These are phyloP conservation scores for Eumerus sabulonum DNA, from an alignment of 2,888 invertebrate genomes.

Conservation along the genomic window DNA sequence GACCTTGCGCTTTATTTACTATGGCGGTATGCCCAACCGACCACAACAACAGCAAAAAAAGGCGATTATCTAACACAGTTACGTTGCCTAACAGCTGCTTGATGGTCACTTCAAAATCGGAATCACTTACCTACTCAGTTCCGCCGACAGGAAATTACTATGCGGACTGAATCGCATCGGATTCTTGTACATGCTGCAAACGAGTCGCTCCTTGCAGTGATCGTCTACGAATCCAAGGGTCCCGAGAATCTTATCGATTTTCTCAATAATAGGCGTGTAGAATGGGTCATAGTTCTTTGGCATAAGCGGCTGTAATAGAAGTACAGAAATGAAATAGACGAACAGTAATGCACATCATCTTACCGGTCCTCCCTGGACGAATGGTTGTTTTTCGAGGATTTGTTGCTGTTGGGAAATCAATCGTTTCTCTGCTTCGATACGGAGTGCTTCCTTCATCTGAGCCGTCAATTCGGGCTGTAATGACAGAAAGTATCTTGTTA, in stretches of 20 bases:
- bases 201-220: conserved; percentile 87
- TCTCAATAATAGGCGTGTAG: conserved; percentile 89
- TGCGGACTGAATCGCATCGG: conserved; percentile 90
- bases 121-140: conserved; percentile 89
- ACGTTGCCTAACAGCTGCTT: conserved; percentile 38
- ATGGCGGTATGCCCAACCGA: conserved; percentile 8
- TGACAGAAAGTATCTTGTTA: conserved; percentile 6
- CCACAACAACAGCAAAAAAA: conserved; percentile 8
- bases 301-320: conserved; percentile 75
- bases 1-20: conserved; percentile 41
- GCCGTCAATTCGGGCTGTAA: conserved; percentile 78
- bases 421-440: conserved; percentile 81
- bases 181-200: conserved; percentile 91
- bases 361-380: conserved; percentile 78
- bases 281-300: conserved; percentile 81
- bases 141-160: conserved; percentile 91
- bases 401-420: conserved; percentile 82
- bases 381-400: conserved; percentile 80
- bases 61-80: conserved; percentile 30
- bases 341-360: neutral
- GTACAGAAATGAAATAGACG: neutral
- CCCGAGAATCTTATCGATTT: conserved; percentile 86
- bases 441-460: conserved; percentile 81
- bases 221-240: conserved; percentile 86
- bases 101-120: conserved; percentile 14